phyloP scores from a whole-genome alignment of 2,113 vertebrate genomes.

The Varanus komodoensis region DNA sequence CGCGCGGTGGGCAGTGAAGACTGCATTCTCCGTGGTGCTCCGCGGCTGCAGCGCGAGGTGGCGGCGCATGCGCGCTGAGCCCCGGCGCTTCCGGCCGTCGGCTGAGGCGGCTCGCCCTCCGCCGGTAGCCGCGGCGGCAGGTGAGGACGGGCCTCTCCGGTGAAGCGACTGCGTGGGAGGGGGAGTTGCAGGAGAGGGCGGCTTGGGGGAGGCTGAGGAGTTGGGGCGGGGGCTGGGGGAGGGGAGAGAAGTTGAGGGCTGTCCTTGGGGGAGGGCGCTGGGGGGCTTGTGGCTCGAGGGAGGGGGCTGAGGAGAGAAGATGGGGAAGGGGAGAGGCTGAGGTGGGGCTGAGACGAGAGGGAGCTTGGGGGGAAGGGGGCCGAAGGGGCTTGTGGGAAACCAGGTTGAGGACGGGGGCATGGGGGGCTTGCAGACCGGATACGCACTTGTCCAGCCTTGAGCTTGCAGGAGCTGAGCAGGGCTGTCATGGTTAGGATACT shows the following conservation, averaged over 20 bases:
- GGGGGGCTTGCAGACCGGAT: too few species aligned
- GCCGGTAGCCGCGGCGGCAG: background rate
- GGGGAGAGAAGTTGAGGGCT: background rate
- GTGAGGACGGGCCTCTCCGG: background rate
- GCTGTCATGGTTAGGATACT: too few species aligned
- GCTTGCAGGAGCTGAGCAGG: too few species aligned
- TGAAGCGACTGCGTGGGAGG: background rate
- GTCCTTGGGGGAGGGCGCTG: too few species aligned
- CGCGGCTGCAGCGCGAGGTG: background rate
- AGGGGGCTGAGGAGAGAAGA: rapidly evolving
- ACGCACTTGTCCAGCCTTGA: too few species aligned
- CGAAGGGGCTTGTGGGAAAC: too few species aligned
- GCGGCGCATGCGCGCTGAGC: background rate
- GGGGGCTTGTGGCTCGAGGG: too few species aligned
- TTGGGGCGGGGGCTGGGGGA: rapidly evolving
- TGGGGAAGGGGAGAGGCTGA: background rate
- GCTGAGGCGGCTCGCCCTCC: background rate
- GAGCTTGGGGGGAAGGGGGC: too few species aligned
- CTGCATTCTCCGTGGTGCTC: background rate
- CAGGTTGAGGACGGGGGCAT: too few species aligned
- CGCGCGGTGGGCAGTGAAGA: background rate
- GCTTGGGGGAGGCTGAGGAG: rapidly evolving
- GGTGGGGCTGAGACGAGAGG: too few species aligned
- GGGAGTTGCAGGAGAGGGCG: background rate
- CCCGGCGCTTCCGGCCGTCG: background rate